Evolutionary conservation across 2,113 vertebrate genomes (phyloP).

Genomic region (Cinclus mexicanus): DNA sequence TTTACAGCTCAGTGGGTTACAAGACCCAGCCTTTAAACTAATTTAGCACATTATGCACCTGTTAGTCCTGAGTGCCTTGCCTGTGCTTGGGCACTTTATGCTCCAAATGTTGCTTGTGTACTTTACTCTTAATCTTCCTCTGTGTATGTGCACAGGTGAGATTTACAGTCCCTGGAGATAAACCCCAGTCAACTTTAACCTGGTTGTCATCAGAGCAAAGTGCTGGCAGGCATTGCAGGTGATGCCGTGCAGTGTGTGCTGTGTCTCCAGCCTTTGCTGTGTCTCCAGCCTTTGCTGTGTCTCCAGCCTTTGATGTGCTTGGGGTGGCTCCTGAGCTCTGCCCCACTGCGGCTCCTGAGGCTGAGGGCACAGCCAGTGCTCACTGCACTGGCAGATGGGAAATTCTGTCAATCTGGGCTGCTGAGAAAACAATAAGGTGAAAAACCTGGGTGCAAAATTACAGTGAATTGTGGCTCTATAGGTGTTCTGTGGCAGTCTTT

Average conservation of each 20-base stretch:
- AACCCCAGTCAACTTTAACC: neutral
- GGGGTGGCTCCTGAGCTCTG: neutral
- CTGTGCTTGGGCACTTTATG: neutral
- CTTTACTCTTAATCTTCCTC: neutral
- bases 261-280: neutral
- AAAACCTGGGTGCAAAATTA: neutral
- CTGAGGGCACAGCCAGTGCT: neutral
- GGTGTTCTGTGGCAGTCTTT: neutral
- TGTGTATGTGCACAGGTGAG: neutral
- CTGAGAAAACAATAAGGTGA: neutral
- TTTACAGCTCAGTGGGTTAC: neutral
- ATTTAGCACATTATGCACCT: neutral
- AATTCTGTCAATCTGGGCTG: neutral
- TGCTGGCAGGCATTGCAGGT: neutral
- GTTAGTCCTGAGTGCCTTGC: neutral
- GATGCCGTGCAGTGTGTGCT: accelerated
- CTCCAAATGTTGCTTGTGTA: neutral
- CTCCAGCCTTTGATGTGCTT: neutral
- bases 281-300: neutral
- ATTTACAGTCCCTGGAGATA: neutral
- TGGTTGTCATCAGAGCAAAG: neutral
- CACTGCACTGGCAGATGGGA: neutral
- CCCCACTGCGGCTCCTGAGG: neutral
- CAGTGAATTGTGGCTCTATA: neutral
- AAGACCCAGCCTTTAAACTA: neutral